These are phyloP conservation scores for Epinephelus fuscoguttatus DNA, from an alignment of 2,113 vertebrate species.

Conservation along the genomic window DNA sequence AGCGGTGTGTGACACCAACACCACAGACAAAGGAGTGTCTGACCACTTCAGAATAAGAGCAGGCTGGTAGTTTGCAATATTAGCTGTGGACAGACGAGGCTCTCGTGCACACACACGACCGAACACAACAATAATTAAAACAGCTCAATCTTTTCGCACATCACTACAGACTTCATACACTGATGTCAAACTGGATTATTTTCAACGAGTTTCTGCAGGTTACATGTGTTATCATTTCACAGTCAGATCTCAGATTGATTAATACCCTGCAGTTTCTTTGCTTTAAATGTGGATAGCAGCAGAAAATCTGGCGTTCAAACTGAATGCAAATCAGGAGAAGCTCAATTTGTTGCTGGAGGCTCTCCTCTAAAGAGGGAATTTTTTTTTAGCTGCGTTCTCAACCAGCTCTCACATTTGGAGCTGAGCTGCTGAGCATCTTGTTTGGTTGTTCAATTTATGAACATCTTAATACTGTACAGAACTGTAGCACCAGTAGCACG, in stretches of 20 bases:
- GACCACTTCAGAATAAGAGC: no score
- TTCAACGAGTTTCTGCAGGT: background rate
- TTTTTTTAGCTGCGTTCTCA: constrained; percentile 30
- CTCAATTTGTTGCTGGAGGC: constrained; percentile 57
- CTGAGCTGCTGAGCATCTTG: constrained; percentile 17
- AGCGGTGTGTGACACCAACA: no score
- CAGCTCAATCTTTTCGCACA: background rate
- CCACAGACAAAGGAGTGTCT: no score
- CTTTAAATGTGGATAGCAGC: background rate
- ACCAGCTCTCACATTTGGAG: constrained; percentile 29
- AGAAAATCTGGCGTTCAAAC: constrained; percentile 39
- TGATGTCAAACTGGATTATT: background rate
- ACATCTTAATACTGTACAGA: constrained; percentile 29
- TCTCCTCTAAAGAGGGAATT: constrained; percentile 31
- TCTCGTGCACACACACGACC: no score
- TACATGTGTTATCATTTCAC: background rate
- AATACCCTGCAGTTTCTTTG: background rate
- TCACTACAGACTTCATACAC: background rate
- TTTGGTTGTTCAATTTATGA: constrained; percentile 36
- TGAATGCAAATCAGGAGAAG: constrained; percentile 63
- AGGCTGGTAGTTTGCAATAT: no score
- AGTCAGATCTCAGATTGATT: background rate
- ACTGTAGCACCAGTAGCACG: no score
- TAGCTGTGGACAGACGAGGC: no score
- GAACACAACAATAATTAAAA: background rate